These are phyloP conservation scores for Microtus ochrogaster DNA, from an alignment of 2,113 vertebrate species.

Conservation along the genomic window DNA sequence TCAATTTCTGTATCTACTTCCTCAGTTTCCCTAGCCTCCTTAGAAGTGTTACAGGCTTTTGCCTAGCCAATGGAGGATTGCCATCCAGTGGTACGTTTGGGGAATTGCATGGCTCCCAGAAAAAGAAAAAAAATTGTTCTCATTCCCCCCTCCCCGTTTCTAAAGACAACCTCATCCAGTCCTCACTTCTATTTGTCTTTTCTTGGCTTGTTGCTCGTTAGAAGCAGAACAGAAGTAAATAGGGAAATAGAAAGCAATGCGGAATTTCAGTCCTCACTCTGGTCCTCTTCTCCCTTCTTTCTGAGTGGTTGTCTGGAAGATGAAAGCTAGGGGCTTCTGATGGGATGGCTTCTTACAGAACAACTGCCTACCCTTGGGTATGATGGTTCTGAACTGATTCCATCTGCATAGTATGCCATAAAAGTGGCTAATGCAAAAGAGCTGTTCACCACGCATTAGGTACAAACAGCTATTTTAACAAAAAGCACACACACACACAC, in stretches of 20 bases:
- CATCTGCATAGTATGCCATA: constrained; percentile 42
- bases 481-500: background rate
- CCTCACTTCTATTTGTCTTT: constrained; percentile 51
- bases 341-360: constrained; percentile 43
- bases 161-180: constrained; percentile 48
- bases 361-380: constrained; percentile 11
- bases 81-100: constrained; percentile 68
- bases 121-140: background rate
- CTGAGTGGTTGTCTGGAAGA: constrained; percentile 26
- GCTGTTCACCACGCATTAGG: constrained; percentile 24
- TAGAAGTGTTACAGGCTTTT: background rate
- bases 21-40: constrained; percentile 76
- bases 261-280: background rate
- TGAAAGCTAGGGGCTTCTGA: constrained; percentile 31
- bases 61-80: constrained; percentile 71
- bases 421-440: constrained; percentile 49
- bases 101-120: constrained; percentile 59
- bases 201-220: constrained; percentile 68
- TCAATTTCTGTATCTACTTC: constrained; percentile 51
- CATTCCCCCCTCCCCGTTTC: background rate
- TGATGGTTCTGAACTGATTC: constrained; percentile 48
- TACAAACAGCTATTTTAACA: constrained; percentile 25
- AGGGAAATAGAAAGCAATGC: constrained; percentile 41
- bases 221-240: constrained; percentile 54
- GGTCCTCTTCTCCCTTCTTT: background rate